phyloP scores from a whole-genome alignment of 1,140 invertebrate species.

The Notospermus geniculatus region DNA sequence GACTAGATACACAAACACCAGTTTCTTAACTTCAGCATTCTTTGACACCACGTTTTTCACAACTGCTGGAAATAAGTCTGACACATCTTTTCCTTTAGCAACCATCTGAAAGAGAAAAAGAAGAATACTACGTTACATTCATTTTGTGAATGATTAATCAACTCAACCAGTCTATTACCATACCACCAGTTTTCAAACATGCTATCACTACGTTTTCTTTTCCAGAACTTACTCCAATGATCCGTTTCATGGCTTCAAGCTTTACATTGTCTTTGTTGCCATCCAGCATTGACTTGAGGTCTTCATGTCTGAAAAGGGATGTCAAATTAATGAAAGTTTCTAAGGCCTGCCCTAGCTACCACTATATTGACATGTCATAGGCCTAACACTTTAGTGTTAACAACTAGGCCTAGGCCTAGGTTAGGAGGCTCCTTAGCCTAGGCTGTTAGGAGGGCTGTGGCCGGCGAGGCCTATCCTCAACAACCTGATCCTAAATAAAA shows the following conservation, averaged over 20 bases:
- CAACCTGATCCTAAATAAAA: too few relatives aligned
- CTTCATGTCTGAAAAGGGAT: constrained; percentile 66
- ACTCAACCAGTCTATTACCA: background rate
- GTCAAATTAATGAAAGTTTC: background rate
- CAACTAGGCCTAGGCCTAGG: too few relatives aligned
- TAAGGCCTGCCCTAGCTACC: too few relatives aligned
- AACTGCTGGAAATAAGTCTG: constrained; percentile 96
- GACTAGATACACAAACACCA: constrained; percentile 98
- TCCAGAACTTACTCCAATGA: constrained; percentile 78
- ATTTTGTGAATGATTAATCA: background rate
- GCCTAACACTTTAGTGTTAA: too few relatives aligned
- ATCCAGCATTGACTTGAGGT: constrained; percentile 83
- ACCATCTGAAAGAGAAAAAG: constrained; percentile 75
- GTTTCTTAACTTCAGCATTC: constrained; percentile 97
- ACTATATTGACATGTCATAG: too few relatives aligned
- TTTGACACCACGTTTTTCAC: constrained; percentile 99
- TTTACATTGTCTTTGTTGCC: constrained; percentile 96
- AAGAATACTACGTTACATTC: background rate
- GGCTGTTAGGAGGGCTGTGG: too few relatives aligned
- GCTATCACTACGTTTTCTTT: too few relatives aligned
- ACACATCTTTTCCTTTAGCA: constrained; percentile 96
- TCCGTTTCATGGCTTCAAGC: constrained; percentile 98
- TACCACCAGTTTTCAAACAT: too few relatives aligned
- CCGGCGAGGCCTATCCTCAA: too few relatives aligned
- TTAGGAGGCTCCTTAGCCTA: too few relatives aligned